A percentile compares a stretch with the other conserved stretches of the same genome.
These are phyloP conservation scores for Psephotus haematonotus DNA, from an alignment of 2,113 vertebrate species.

Conservation along the genomic window DNA sequence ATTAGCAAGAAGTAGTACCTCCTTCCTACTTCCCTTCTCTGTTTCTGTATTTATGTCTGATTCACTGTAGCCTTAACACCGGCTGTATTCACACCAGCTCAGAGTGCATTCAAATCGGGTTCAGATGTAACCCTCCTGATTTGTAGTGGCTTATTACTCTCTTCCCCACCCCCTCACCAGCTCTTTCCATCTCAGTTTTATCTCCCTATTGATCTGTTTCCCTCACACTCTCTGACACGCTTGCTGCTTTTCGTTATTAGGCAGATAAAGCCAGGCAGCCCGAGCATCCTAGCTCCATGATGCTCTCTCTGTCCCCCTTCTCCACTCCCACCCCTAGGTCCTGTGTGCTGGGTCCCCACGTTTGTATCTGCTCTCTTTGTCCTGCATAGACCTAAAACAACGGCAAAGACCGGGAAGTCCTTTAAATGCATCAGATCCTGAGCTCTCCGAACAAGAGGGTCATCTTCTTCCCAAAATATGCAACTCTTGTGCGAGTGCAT, in stretches of 20 bases:
- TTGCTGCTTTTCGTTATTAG: conserved; percentile 71
- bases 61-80: not conserved
- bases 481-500: not conserved
- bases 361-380: not conserved
- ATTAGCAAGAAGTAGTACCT: not conserved
- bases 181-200: conserved; percentile 62
- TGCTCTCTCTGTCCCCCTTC: not conserved
- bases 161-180: not conserved
- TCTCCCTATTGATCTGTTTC: conserved; percentile 68
- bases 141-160: not conserved
- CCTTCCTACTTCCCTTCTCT: not conserved
- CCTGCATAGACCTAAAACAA: not conserved
- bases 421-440: not conserved
- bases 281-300: not conserved
- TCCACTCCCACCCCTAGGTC: not conserved
- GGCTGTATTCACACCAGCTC: not conserved
- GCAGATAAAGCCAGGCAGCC: conserved; percentile 48
- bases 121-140: not conserved
- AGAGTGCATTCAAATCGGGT: not conserved
- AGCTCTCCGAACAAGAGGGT: not conserved
- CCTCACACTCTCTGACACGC: conserved; percentile 60
- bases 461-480: fast-evolving
- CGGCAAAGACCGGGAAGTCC: not conserved
- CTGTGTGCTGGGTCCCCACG: not conserved
- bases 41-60: not conserved